phyloP scores from a whole-genome alignment of 1,140 invertebrate species.

The Holotrichia oblita region DNA sequence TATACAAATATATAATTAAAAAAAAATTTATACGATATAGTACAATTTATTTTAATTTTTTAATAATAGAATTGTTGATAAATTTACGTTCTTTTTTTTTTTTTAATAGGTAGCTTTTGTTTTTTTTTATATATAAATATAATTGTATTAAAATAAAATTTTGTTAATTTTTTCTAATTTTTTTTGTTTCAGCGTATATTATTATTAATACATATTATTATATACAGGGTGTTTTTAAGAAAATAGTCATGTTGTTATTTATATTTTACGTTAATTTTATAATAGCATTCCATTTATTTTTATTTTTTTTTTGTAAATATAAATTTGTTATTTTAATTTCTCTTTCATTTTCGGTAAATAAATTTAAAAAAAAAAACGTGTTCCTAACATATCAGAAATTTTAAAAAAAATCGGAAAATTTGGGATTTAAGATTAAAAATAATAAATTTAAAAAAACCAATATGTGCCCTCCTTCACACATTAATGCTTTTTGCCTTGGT shows the following conservation, averaged over 20 bases:
- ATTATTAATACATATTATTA: neutral
- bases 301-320: conserved; percentile 11
- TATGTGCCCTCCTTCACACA: neutral
- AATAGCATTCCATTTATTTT: conserved; percentile 2
- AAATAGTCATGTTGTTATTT: too few species aligned
- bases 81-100: neutral
- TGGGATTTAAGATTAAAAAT: neutral
- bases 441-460: neutral
- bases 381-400: conserved; percentile 2
- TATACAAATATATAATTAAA: too few species aligned
- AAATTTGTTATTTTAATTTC: neutral
- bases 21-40: neutral
- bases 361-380: neutral
- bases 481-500: conserved; percentile 6
- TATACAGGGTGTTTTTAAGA: neutral
- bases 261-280: conserved; percentile 13
- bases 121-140: neutral
- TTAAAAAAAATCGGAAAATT: neutral
- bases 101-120: neutral
- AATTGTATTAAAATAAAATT: neutral
- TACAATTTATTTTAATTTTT: conserved; percentile 22
- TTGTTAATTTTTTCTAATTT: neutral
- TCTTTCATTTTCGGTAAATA: neutral
- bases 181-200: neutral
- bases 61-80: neutral